Percentiles rank a stretch among this genome's conserved stretches.
phyloP scores from a whole-genome alignment of 2,888 invertebrate genomes.

The Andrena camellia region DNA sequence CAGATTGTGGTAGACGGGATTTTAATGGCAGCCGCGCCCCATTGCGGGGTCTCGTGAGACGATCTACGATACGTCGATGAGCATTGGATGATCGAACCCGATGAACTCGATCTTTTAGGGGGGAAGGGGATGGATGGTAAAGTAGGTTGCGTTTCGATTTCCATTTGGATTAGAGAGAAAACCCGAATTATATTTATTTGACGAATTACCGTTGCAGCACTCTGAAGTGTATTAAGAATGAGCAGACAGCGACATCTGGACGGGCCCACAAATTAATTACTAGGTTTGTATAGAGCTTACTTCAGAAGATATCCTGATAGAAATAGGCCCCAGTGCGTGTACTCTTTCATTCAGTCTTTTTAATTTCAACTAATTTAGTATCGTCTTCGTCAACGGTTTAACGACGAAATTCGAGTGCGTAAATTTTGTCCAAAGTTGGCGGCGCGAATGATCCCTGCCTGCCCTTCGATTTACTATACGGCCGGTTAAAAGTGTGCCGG shows the following conservation, averaged over 20 bases:
- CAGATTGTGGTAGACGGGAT: slow-evolving; percentile 48
- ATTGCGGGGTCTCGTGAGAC: background rate
- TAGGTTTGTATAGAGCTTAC: too few relatives aligned
- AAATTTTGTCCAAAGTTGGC: slow-evolving; percentile 39
- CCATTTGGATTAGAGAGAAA: too few relatives aligned
- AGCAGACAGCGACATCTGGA: too few relatives aligned
- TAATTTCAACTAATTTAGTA: background rate
- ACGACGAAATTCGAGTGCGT: slow-evolving; percentile 2
- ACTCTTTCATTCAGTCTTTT: background rate
- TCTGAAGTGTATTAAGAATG: too few relatives aligned
- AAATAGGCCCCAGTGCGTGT: too few relatives aligned
- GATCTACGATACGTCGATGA: background rate
- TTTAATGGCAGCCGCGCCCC: slow-evolving; percentile 17
- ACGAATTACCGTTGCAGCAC: too few relatives aligned
- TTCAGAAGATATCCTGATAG: too few relatives aligned
- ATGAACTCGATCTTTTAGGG: background rate
- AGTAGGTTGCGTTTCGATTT: background rate
- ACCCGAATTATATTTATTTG: too few relatives aligned
- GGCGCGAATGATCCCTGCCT: slow-evolving; percentile 41
- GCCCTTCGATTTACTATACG: slow-evolving; percentile 57
- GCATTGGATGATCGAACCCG: background rate
- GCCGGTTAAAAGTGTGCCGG: slow-evolving; percentile 59
- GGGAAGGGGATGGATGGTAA: background rate
- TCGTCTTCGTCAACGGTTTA: background rate
- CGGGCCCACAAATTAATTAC: too few relatives aligned